These are phyloP conservation scores for Eudasyphora cyanicolor DNA, from an alignment of 2,888 invertebrate species.

Conservation along the genomic window DNA sequence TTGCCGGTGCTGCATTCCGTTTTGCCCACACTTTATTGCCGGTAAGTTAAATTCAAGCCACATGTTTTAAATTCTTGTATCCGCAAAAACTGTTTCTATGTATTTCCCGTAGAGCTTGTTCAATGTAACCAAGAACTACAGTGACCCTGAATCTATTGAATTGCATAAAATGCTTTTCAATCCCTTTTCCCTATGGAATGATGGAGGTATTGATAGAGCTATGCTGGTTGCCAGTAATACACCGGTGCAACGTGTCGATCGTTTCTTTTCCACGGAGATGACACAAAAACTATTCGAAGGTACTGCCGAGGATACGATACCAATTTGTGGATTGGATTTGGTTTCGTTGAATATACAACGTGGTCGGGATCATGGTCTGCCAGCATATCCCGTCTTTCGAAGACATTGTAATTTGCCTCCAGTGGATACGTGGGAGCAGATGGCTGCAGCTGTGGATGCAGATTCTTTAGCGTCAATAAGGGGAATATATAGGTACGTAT, in stretches of 20 bases:
- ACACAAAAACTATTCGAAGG: conserved; percentile 79
- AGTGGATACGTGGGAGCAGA: conserved; percentile 84
- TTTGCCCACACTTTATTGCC: conserved; percentile 94
- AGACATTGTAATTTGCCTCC: conserved; percentile 86
- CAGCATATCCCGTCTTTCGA: conserved; percentile 89
- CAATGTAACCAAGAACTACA: conserved; percentile 83
- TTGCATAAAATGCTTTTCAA: conserved; percentile 91
- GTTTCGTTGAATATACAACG: conserved; percentile 94
- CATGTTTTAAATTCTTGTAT: no score
- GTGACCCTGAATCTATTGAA: conserved; percentile 84
- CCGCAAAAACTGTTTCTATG: no score
- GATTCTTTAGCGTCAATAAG: conserved; percentile 84
- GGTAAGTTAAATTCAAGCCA: conserved; percentile 80
- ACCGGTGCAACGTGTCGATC: conserved; percentile 81
- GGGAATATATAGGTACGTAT: conserved; percentile 84
- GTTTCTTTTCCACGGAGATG: conserved; percentile 78
- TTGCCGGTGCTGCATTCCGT: conserved; percentile 91
- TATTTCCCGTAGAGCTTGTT: conserved; percentile 86
- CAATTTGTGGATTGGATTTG: conserved; percentile 89
- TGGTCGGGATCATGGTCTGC: conserved; percentile 93
- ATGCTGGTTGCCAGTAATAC: conserved; percentile 86
- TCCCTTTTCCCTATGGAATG: conserved; percentile 86
- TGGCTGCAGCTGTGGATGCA: conserved; percentile 84
- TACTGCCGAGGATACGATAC: conserved; percentile 70
- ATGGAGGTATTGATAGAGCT: conserved; percentile 84